Conservation (phyloP, 2,113 vertebrate species). For the Dasyornis broadbenti region DNA sequence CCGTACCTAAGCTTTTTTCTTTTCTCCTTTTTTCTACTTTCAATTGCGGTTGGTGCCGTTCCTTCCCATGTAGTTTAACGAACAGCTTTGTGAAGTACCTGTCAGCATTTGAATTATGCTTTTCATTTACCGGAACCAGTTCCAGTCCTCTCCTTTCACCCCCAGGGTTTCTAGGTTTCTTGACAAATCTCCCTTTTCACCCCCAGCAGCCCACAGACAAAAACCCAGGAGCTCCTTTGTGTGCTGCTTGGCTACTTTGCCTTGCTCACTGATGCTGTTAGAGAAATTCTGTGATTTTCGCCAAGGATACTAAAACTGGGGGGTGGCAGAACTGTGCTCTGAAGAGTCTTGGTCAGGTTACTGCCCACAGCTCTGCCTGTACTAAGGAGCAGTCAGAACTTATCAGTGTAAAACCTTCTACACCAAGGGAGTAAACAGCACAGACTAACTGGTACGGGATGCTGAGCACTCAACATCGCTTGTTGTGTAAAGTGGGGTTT, state of each 20-base stretch:
- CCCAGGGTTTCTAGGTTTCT: not conserved
- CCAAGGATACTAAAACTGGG: not conserved
- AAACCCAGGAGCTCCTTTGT: not conserved
- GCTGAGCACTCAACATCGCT: not conserved
- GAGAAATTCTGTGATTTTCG: not conserved
- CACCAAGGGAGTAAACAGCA: not conserved
- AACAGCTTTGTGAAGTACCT: not conserved
- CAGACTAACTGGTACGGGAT: not conserved
- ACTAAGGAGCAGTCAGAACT: not conserved
- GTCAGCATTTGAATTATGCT: slow-evolving; percentile 10
- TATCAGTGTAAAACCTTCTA: not conserved
- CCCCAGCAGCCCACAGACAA: not conserved
- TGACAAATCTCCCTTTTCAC: not conserved
- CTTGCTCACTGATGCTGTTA: not conserved
- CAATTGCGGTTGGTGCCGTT: not conserved
- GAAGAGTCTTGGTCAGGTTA: not conserved
- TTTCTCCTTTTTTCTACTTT: not conserved
- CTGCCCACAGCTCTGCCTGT: not conserved
- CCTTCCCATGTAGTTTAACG: not conserved
- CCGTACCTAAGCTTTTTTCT: not conserved
- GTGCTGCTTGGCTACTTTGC: not conserved
- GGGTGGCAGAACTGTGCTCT: not conserved
- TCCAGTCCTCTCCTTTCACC: not conserved
- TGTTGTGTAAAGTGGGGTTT: not conserved
- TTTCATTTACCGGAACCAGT: not conserved